Percentiles rank a stretch among this genome's conserved stretches.
These are phyloP conservation scores for Dicyrtoma fusca DNA, from an alignment of 2,888 invertebrate genomes.

Conservation along the genomic window DNA sequence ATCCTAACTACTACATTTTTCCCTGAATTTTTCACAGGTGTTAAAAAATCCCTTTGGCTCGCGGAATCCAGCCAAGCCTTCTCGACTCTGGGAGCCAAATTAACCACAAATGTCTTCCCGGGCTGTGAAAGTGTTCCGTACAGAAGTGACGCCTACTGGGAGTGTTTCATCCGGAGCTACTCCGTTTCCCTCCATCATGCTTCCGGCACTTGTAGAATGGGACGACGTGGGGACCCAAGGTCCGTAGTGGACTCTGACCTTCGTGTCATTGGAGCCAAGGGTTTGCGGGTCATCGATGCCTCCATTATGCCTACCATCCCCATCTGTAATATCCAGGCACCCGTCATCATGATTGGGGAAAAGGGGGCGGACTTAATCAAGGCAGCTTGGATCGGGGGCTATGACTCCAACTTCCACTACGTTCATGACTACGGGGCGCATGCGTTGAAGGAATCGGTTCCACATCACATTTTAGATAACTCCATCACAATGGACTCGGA, in stretches of 20 bases:
- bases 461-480: no score
- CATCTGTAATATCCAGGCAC: conserved; percentile 33
- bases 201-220: conserved; percentile 27
- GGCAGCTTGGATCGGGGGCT: neutral
- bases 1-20: no score
- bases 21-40: conserved; percentile 23
- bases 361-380: conserved; percentile 39
- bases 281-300: conserved; percentile 47
- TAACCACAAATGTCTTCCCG: conserved; percentile 46
- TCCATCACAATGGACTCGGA: no score
- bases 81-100: conserved; percentile 36
- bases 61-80: conserved; percentile 47
- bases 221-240: conserved; percentile 26
- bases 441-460: no score
- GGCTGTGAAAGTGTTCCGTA: conserved; percentile 50
- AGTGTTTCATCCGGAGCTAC: conserved; percentile 29
- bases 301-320: conserved; percentile 47
- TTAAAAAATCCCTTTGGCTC: conserved; percentile 41
- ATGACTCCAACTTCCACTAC: no score
- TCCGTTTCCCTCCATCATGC: conserved; percentile 51
- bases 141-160: conserved; percentile 43
- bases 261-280: conserved; percentile 42
- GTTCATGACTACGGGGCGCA: no score
- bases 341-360: conserved; percentile 41
- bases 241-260: conserved; percentile 51